Conservation (phyloP, 2,888 invertebrate species). For the Eristalis tenax region DNA sequence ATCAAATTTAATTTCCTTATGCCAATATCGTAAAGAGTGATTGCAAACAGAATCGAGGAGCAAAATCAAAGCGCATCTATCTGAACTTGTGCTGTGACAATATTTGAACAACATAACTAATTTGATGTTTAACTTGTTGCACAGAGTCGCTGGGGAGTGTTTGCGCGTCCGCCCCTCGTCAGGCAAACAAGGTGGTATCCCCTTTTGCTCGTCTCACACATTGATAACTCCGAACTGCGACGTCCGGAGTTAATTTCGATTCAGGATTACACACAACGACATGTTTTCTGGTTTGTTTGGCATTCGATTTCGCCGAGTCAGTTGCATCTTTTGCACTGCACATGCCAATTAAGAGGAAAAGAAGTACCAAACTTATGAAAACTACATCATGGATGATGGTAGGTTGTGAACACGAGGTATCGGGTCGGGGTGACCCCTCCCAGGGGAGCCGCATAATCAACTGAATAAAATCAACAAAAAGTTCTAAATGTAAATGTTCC, state of each 20-base stretch:
- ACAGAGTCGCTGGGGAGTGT: slow-evolving; percentile 9
- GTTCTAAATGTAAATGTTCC: slow-evolving; percentile 66
- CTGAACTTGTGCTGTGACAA: slow-evolving; percentile 22
- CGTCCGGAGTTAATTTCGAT: slow-evolving; percentile 27
- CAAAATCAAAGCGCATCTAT: slow-evolving; percentile 32
- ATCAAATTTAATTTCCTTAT: slow-evolving; percentile 52
- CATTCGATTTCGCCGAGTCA: slow-evolving; percentile 17
- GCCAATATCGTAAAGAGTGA: slow-evolving; percentile 23
- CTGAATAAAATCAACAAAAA: slow-evolving; percentile 63
- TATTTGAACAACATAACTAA: slow-evolving; percentile 53
- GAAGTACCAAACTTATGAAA: not conserved
- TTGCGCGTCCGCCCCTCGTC: slow-evolving; percentile 15
- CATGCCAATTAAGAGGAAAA: slow-evolving; percentile 41
- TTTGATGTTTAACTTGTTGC: slow-evolving; percentile 49
- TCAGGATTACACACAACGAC: not conserved
- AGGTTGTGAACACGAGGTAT: not conserved
- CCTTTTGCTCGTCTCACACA: not conserved
- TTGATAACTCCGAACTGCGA: not conserved
- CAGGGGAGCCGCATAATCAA: slow-evolving; percentile 42
- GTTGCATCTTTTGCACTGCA: not conserved
- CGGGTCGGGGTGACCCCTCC: not conserved
- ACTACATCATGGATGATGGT: not conserved
- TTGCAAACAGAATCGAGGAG: slow-evolving; percentile 15
- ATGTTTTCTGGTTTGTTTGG: not conserved
- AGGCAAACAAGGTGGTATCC: slow-evolving; percentile 10